These are phyloP conservation scores for Hormiphora californensis DNA, from an alignment of 37 sponge, comb jelly and placozoan genomes.

Conservation along the genomic window DNA sequence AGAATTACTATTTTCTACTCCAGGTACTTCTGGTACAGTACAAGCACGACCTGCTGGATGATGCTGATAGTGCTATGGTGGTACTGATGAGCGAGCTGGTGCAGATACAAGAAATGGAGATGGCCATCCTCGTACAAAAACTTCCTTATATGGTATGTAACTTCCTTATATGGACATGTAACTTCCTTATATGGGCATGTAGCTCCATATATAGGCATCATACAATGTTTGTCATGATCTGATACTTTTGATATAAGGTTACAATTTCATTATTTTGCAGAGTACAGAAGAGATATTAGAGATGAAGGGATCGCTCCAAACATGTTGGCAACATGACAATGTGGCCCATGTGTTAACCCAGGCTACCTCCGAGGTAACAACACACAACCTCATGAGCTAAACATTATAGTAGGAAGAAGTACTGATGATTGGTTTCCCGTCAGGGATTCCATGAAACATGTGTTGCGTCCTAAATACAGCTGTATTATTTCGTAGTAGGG, in stretches of 20 bases:
- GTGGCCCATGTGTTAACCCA: constrained; percentile 1
- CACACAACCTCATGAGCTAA: neutral
- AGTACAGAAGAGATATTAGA: constrained; percentile 11
- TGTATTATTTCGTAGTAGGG: neutral
- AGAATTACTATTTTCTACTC: no score
- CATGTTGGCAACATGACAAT: neutral
- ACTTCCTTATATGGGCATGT: no score
- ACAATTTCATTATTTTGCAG: neutral
- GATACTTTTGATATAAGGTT: no score
- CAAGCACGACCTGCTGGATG: constrained; percentile 14
- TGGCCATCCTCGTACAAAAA: neutral
- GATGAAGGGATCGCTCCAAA: neutral
- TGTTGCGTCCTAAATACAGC: no score
- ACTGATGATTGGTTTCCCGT: no score
- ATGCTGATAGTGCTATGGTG: constrained; percentile 47
- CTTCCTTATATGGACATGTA: no score
- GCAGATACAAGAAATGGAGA: constrained; percentile 15
- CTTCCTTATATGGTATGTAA: neutral
- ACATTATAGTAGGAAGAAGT: neutral
- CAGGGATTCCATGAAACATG: no score
- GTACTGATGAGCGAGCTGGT: constrained; percentile 50
- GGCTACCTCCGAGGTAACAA: neutral
- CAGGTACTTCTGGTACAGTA: constrained; percentile 41
- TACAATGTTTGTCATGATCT: no score
- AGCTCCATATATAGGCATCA: no score